Evolutionary conservation across 2,113 vertebrate genomes (phyloP).

Genomic region (Cyanoliseus patagonus): DNA sequence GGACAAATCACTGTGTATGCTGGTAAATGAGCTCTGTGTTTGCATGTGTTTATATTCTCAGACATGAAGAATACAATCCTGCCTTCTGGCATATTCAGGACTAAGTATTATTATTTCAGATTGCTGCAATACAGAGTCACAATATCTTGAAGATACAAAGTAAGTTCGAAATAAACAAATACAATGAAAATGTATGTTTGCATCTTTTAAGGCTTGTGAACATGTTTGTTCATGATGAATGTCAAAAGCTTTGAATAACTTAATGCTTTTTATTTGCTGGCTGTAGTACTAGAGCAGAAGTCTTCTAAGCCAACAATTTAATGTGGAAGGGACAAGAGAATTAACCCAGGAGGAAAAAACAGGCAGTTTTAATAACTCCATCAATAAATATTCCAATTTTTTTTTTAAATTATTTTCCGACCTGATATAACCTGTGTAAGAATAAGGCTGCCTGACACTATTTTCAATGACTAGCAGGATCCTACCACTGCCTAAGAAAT

Average conservation of each 20-base stretch:
- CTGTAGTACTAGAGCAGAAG: neutral
- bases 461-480: neutral
- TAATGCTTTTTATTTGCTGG: neutral
- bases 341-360: neutral
- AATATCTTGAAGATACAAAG: neutral
- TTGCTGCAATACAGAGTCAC: neutral
- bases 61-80: neutral
- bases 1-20: neutral
- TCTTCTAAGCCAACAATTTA: neutral
- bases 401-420: neutral
- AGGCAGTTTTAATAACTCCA: neutral
- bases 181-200: neutral
- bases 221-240: neutral
- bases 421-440: neutral
- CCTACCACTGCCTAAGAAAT: neutral
- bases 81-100: neutral
- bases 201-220: neutral
- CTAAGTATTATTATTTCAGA: neutral
- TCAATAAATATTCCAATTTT: neutral
- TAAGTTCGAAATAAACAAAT: neutral
- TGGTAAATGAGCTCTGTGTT: neutral
- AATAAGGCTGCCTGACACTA: neutral
- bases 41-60: neutral
- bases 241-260: neutral
- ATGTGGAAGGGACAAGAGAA: neutral